A percentile compares a stretch with the other conserved stretches of the same genome.
phyloP scores from a whole-genome alignment of 2,888 invertebrate genomes.

The Drosophila niveifrons region DNA sequence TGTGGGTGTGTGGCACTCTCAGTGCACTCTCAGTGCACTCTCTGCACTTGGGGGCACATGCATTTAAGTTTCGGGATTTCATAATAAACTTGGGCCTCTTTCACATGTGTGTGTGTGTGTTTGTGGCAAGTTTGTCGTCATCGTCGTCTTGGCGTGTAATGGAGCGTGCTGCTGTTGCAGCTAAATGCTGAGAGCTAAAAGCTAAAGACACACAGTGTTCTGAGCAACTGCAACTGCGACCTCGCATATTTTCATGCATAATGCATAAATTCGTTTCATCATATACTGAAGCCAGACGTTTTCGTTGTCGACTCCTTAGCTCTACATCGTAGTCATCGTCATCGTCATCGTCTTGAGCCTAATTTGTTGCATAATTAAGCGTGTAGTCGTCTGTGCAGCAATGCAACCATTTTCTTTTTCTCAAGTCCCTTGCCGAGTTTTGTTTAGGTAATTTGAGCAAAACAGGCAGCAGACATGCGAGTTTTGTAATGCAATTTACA shows the following conservation, averaged over 20 bases:
- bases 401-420: constrained; percentile 23
- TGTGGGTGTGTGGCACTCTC: constrained; percentile 43
- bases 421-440: constrained; percentile 22
- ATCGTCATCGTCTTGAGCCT: constrained; percentile 59
- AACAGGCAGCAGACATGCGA: constrained; percentile 22
- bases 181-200: constrained; percentile 33
- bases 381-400: constrained; percentile 64
- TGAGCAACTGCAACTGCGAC: constrained; percentile 9
- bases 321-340: constrained; percentile 16
- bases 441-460: constrained; percentile 50
- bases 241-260: constrained; percentile 71
- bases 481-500: constrained; percentile 34
- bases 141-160: constrained; percentile 70
- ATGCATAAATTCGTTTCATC: constrained; percentile 78
- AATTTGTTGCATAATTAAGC: constrained; percentile 81
- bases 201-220: constrained; percentile 23
- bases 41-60: constrained; percentile 60
- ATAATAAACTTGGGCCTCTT: constrained; percentile 64
- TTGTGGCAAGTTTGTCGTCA: constrained; percentile 53
- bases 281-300: constrained; percentile 17
- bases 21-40: constrained; percentile 61
- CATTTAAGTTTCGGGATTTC: constrained; percentile 80
- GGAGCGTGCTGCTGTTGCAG: constrained; percentile 67
- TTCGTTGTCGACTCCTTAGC: constrained; percentile 37
- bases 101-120: constrained; percentile 10